Evolutionary conservation across 2,113 vertebrate genomes (phyloP), one percentile per base, ranked within the genome.

Genomic region (Macquaria ambigua): DNA sequence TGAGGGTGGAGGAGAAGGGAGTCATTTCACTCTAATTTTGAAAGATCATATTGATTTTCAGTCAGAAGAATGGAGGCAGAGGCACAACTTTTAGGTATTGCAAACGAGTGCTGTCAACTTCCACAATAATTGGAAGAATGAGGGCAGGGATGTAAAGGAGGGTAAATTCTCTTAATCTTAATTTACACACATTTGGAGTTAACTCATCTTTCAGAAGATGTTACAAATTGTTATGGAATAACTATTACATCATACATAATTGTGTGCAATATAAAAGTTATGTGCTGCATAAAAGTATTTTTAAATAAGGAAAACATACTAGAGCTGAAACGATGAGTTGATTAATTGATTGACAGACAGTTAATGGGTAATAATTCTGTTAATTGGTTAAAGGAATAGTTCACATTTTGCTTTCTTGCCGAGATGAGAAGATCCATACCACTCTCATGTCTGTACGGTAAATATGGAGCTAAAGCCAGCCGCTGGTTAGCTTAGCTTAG

Each of bases 11-110:
- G 59, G 58, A 46, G 20, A 9, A 23, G 15, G 31, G 67, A 76
- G 63, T 23, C 56, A 64, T 84, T 62, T 85, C 50, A 77, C 21
- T 80, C 46, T 74, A 68, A 86, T 46, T 88, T 43, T 71, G 61
- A 81, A 2, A 76, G 46, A 74, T 78, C 1, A 5, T 73, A 84
- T 79, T 89, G 87, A 86, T 81, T 89, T 89, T 74, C 68, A 66
- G 73, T 80, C 66, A 23, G 16, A 80, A 39, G 64, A 77, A 77
- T 73, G 9, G 21, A 50, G 21, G 25, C 18, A 59, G 14, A 63
- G 5, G 14, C 20, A 61, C 28, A 50, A 59, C 50, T 58, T 84
- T 73, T 58, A 63, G 56, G 34, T 53, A 16, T 28, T 46, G 10
- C 15, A 63, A 73, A 59, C 67, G 58, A 70, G 61, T 71, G 55